Evolutionary conservation across 2,888 invertebrate species (phyloP), one percentile per base, ranked within the genome.

Genomic region (Enchytraeus crypticus): DNA sequence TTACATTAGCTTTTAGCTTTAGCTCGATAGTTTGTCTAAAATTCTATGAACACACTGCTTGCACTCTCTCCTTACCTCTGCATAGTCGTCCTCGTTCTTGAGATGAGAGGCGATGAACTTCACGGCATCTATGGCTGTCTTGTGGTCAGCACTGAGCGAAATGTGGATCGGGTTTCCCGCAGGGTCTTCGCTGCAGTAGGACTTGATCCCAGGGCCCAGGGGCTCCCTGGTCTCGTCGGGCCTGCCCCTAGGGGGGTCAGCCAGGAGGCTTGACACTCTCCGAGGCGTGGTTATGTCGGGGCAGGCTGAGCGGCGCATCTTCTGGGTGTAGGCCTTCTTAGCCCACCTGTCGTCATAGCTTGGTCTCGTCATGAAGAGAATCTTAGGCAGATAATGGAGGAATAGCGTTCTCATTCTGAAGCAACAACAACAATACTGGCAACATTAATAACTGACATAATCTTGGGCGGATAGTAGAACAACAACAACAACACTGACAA

Each of bases 51-150:
- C n/a, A n/a, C n/a, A n/a, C n/a, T n/a, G n/a, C n/a, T n/a, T n/a
- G n/a, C n/a, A n/a, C n/a, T n/a, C n/a, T 51, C 51, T n/a, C 27
- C 62, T 34, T 80, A 96, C 96, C 86, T 95, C 93, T 80, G 95
- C 93, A 77, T 96, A 96, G 73, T 96, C 88, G 83, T 97, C 96
- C 82, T 97, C 96, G 79, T 92, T 92, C 70, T 93, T 86, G 73
- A 97, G 84, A 84, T 97, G 96, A 79, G 93, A 92, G 34, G 96
- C 95, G 70, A 97, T 97, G 80, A 96, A 97, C 79, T 95, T 92
- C 29, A 97, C 92, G 1, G 97, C 96, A 81, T 96, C 95, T 21
- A 95, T 92, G 53, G 92, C 92, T 61, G 73, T 74, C 58, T 70
- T 66, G 21, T 71, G 79, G 75, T 81, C 95, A 88, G 75, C 90